These are phyloP conservation scores for Pogona vitticeps DNA, from an alignment of 2,113 vertebrate genomes.

Conservation along the genomic window DNA sequence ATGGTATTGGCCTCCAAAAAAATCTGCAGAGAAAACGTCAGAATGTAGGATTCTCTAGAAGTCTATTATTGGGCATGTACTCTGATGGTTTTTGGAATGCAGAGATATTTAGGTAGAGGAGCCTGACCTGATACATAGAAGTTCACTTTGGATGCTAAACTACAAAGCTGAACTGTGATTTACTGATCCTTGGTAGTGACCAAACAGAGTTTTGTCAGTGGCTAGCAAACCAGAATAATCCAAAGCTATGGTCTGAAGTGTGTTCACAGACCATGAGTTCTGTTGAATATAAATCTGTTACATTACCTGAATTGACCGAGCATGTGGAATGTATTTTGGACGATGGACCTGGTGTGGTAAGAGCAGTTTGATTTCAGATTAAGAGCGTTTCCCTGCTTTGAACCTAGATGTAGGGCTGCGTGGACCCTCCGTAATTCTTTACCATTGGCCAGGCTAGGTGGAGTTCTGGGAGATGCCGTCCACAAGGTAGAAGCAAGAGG, in stretches of 20 bases:
- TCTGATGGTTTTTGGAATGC: neutral
- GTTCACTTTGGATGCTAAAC: neutral
- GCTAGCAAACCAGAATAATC: neutral
- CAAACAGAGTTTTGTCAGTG: neutral
- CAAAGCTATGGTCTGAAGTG: neutral
- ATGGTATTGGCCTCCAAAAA: neutral
- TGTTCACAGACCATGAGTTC: neutral
- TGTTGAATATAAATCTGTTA: neutral
- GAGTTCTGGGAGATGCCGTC: too few species aligned
- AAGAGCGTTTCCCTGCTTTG: too few species aligned
- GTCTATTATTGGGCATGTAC: neutral
- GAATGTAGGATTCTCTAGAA: neutral
- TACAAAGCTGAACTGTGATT: neutral
- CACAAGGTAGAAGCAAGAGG: too few species aligned
- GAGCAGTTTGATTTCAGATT: too few species aligned
- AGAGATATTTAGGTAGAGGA: neutral
- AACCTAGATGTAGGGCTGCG: too few species aligned
- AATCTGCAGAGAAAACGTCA: neutral
- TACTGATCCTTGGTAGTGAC: too few species aligned
- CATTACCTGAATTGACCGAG: neutral
- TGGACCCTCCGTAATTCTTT: too few species aligned
- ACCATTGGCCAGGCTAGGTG: too few species aligned
- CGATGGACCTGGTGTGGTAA: neutral
- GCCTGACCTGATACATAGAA: neutral
- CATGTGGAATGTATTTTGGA: neutral